A percentile compares a stretch with the other conserved stretches of the same genome.
These are phyloP conservation scores for Rhinichthys klamathensis DNA, from an alignment of 2,113 vertebrate genomes.

Conservation along the genomic window DNA sequence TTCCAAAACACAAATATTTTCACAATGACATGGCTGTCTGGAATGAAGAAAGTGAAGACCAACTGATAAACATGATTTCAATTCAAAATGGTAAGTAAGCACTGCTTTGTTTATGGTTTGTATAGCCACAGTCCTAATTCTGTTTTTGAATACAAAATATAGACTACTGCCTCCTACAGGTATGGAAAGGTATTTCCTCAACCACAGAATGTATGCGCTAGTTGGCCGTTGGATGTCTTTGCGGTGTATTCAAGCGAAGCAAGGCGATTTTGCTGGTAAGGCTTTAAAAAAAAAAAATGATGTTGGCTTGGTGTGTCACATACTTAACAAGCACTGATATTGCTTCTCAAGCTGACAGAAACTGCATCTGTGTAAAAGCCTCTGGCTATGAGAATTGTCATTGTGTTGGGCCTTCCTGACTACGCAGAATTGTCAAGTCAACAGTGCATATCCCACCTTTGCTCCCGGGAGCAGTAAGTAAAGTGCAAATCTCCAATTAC, in stretches of 20 bases:
- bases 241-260: not conserved
- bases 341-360: slow-evolving; percentile 21
- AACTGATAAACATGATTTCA: not conserved
- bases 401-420: not conserved
- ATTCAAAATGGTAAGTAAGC: not conserved
- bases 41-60: not conserved
- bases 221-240: not conserved
- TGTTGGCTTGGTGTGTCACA: not conserved
- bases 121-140: not conserved
- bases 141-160: not conserved
- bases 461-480: not conserved
- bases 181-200: not conserved
- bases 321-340: not conserved
- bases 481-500: slow-evolving; percentile 15
- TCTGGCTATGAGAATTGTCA: not conserved
- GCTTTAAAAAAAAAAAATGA: no score
- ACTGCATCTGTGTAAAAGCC: not conserved
- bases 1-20: not conserved
- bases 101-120: not conserved
- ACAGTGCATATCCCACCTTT: slow-evolving; percentile 5
- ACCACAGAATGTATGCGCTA: not conserved
- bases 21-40: no score
- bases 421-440: slow-evolving; percentile 5
- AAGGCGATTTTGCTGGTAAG: no score
- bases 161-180: no score